Evolutionary conservation across 2,113 vertebrate species (phyloP).

Genomic region (Calidris pygmaea): DNA sequence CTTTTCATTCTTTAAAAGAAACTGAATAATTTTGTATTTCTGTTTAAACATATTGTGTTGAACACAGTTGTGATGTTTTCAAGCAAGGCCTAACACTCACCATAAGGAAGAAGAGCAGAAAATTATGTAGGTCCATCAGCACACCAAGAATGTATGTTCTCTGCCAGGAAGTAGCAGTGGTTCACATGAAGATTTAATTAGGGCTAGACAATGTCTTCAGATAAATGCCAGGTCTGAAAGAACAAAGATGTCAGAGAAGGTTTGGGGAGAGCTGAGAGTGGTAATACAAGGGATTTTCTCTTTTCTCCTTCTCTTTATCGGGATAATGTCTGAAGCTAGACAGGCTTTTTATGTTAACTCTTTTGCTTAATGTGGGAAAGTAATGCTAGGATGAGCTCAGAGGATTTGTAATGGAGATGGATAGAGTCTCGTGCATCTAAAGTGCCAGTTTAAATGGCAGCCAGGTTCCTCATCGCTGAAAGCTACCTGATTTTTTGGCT

Average conservation of each 20-base stretch:
- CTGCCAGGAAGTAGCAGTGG: constrained; percentile 49
- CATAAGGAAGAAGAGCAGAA: constrained; percentile 29
- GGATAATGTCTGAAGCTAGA: constrained; percentile 34
- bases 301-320: constrained; percentile 42
- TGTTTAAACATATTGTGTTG: constrained; percentile 13
- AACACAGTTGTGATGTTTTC: constrained; percentile 44
- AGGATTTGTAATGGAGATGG: constrained; percentile 63
- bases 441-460: background rate
- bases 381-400: constrained; percentile 48
- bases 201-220: constrained; percentile 4
- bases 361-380: constrained; percentile 62
- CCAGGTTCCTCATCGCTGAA: background rate
- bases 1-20: constrained; percentile 6
- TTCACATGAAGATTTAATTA: constrained; percentile 55
- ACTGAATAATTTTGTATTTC: background rate
- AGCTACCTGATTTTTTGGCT: background rate
- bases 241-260: background rate
- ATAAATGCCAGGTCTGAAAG: constrained; percentile 38
- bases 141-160: constrained; percentile 1
- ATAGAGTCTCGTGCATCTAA: constrained; percentile 8
- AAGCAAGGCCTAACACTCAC: constrained; percentile 37
- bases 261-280: background rate
- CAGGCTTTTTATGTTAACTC: constrained; percentile 47
- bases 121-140: constrained; percentile 26
- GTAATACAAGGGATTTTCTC: constrained; percentile 40